Base-by-base conservation (phyloP, 2,797 vertebrate genomes). In the Halcyon badia region DNA sequence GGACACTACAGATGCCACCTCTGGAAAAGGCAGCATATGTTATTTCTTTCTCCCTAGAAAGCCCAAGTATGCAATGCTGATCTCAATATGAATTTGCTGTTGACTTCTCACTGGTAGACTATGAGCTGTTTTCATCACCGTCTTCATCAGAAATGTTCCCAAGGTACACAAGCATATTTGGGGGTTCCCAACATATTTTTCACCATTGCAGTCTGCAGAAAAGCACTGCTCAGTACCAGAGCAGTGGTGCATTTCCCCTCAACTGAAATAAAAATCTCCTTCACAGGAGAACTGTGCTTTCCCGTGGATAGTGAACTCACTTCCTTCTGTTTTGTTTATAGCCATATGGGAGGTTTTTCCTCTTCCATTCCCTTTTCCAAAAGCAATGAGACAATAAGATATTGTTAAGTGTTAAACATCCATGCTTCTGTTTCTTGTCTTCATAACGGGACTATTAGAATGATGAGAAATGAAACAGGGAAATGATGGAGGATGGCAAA, bases 251-350 rank as follows among this genome's bases (percentile, higher is more conserved):
- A 46, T 82, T 96, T 96, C 62, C 78, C 86, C 58, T 86, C 1
- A 6, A 65, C 35, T 72, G 61, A 88, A 93, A 89, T 42, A 58
- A 89, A 94, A 83, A 44, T 46, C 89, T 92, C 73, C 87, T 79
- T 92, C 28, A 24, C 56, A 57, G 68, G 37, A 91, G 88, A 83
- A 58, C 79, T 82, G 30, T 66, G 61, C 90, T 86, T 97, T 96
- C 90, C 92, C 58, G 0, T 83, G 92, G 90, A 95, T 7, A 79
- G 69, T 92, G 92, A 97, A 94, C 92, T 96, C 97, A 97, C 94
- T 97, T 97, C 95, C 97, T 95, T 70, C 83, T 84, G 76, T 17
- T 97, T 94, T 97, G 92, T 96, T 97, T 97, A 92, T 76, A 93
- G 81, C 39, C 4, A 1, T 71, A 71, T 37, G 73, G 90, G 80